Evolutionary conservation across 2,888 invertebrate genomes (phyloP).

Genomic region (Coelinius sp.): DNA sequence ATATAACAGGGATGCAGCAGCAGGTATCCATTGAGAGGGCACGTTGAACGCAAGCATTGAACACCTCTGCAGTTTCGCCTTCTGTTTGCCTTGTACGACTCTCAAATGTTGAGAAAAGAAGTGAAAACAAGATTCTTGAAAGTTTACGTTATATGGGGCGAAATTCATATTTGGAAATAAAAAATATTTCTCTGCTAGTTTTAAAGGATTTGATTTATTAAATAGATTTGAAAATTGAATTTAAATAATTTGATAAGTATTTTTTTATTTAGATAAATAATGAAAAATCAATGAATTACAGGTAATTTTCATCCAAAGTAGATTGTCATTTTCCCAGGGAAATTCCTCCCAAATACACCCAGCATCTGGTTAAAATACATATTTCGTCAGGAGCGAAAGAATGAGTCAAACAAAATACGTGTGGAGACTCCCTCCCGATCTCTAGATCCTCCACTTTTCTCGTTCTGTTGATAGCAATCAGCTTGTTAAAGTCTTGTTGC

Average conservation of each 20-base stretch:
- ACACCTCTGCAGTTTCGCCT: conserved; percentile 33
- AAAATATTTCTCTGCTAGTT: too few species aligned
- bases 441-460: conserved; percentile 32
- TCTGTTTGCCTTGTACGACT: conserved; percentile 54
- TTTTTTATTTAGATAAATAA: too few species aligned
- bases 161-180: too few species aligned
- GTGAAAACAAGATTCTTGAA: too few species aligned
- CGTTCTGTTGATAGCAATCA: conserved; percentile 62
- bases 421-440: conserved; percentile 5
- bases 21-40: conserved; percentile 44
- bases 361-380: conserved; percentile 12
- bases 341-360: conserved; percentile 22
- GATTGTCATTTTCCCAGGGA: too few species aligned
- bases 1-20: conserved; percentile 47
- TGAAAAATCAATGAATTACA: too few species aligned
- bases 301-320: too few species aligned
- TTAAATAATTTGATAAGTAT: too few species aligned
- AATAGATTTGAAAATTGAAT: too few species aligned
- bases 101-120: conserved; percentile 39
- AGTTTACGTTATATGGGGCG: too few species aligned
- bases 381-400: conserved; percentile 40
- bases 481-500: conserved; percentile 65
- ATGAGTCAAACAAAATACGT: conserved; percentile 61
- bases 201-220: too few species aligned
- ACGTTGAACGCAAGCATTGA: conserved; percentile 38